A percentile compares a stretch with the other conserved stretches of the same genome.
phyloP scores from a whole-genome alignment of 2,113 vertebrate species.

The Megaleporinus macrocephalus region DNA sequence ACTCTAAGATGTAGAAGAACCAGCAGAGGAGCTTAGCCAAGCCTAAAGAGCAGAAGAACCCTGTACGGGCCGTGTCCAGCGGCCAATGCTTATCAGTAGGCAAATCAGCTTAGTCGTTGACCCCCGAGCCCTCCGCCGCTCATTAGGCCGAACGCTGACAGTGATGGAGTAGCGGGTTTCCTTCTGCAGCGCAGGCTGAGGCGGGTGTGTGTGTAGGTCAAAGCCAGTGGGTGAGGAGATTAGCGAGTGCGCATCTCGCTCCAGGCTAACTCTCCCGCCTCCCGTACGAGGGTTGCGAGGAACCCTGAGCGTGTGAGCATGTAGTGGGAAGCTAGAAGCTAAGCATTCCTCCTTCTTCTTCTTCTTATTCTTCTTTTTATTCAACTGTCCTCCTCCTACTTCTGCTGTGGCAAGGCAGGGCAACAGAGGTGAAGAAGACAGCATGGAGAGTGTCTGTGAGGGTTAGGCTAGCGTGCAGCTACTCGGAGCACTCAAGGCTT shows the following conservation, averaged over 20 bases:
- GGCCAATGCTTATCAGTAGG: conserved; percentile 75
- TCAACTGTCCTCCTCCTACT: conserved; percentile 53
- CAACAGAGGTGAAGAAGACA: conserved; percentile 54
- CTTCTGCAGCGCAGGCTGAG: conserved; percentile 57
- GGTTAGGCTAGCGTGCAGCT: conserved; percentile 67
- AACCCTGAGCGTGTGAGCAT: background rate
- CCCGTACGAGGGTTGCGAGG: background rate
- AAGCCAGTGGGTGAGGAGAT: conserved; percentile 69
- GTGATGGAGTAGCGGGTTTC: conserved; percentile 71
- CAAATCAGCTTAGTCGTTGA: conserved; percentile 79
- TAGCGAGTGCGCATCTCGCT: conserved; percentile 62
- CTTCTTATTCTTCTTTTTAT: conserved; percentile 22
- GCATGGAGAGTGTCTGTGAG: conserved; percentile 60
- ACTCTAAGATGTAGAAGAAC: background rate
- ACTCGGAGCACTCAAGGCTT: conserved; percentile 69
- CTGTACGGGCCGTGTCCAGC: conserved; percentile 44
- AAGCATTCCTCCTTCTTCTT: background rate
- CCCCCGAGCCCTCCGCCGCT: conserved; percentile 67
- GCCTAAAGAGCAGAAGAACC: conserved; percentile 29
- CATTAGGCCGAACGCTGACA: conserved; percentile 73
- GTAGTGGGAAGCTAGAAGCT: background rate
- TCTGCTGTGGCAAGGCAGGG: conserved; percentile 27
- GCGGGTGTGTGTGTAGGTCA: conserved; percentile 66
- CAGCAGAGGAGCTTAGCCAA: background rate
- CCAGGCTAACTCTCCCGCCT: conserved; percentile 53